These are phyloP conservation scores for Tachyglossus aculeatus DNA, from an alignment of 2,797 vertebrate genomes.

Conservation along the genomic window DNA sequence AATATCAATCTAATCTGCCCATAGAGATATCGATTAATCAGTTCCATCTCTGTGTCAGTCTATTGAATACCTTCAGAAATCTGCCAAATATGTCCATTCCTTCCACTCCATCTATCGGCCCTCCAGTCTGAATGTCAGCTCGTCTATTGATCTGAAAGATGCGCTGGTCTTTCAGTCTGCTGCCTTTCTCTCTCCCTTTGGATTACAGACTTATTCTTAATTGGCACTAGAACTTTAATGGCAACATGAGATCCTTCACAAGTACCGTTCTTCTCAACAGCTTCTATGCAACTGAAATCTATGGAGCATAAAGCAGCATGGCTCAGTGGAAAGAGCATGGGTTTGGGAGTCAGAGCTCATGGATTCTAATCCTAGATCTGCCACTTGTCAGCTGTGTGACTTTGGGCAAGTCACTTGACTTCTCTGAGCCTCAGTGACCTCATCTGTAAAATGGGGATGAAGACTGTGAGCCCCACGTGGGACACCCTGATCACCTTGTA, in stretches of 20 bases:
- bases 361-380: too few species aligned
- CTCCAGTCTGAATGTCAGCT: slow-evolving; percentile 58
- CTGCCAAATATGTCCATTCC: slow-evolving; percentile 54
- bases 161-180: slow-evolving; percentile 57
- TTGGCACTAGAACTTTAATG: slow-evolving; percentile 27
- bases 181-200: slow-evolving; percentile 28
- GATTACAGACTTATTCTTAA: background rate
- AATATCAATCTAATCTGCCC: slow-evolving; percentile 62
- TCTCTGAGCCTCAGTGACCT: too few species aligned
- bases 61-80: slow-evolving; percentile 63
- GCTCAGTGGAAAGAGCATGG: too few species aligned
- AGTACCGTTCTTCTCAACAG: background rate
- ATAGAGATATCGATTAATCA: slow-evolving; percentile 64
- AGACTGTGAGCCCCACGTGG: too few species aligned
- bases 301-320: background rate
- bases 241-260: background rate
- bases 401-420: too few species aligned
- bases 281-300: slow-evolving; percentile 4
- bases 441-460: too few species aligned
- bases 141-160: slow-evolving; percentile 56
- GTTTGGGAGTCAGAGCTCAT: too few species aligned
- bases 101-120: slow-evolving; percentile 46
- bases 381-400: too few species aligned
- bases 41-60: slow-evolving; percentile 31
- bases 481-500: too few species aligned